phyloP scores from a whole-genome alignment of 2,797 vertebrate genomes.

The Squalus acanthias region DNA sequence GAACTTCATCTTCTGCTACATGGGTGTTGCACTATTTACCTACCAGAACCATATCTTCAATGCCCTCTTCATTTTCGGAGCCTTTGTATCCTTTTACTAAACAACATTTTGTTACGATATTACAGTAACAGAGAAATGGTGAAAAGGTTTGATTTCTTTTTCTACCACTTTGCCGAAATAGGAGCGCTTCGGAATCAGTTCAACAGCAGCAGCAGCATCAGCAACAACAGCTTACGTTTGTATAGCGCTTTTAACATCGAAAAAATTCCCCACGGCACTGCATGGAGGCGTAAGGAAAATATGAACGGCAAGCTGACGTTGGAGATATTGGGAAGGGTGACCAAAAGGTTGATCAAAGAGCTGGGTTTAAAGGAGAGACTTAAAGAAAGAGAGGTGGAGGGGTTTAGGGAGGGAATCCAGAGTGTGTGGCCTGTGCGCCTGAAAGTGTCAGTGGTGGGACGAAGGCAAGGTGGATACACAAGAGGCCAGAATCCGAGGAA shows the following conservation, averaged over 20 bases:
- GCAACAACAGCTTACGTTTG: no score
- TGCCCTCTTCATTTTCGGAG: slow-evolving; percentile 69
- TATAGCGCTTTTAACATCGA: neutral
- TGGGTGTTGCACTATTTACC: slow-evolving; percentile 73
- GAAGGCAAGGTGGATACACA: neutral
- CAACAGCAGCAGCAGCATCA: neutral
- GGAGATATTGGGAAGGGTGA: neutral
- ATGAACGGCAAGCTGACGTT: neutral
- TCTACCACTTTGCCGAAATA: neutral
- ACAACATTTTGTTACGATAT: neutral
- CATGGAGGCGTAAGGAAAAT: neutral
- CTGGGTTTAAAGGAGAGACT: no score
- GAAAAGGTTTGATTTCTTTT: neutral
- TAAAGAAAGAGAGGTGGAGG: neutral
- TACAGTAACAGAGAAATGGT: neutral
- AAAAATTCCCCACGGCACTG: neutral
- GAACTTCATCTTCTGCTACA: slow-evolving; percentile 81
- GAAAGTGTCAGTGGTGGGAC: neutral
- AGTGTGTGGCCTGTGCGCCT: neutral
- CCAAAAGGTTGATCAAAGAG: neutral
- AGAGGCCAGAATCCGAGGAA: neutral
- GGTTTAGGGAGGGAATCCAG: neutral
- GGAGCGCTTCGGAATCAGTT: neutral
- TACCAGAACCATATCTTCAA: slow-evolving; percentile 75
- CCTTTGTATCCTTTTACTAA: slow-evolving; percentile 74